These are phyloP conservation scores for Megathymus violae DNA, from an alignment of 1,140 invertebrate genomes.

Conservation along the genomic window DNA sequence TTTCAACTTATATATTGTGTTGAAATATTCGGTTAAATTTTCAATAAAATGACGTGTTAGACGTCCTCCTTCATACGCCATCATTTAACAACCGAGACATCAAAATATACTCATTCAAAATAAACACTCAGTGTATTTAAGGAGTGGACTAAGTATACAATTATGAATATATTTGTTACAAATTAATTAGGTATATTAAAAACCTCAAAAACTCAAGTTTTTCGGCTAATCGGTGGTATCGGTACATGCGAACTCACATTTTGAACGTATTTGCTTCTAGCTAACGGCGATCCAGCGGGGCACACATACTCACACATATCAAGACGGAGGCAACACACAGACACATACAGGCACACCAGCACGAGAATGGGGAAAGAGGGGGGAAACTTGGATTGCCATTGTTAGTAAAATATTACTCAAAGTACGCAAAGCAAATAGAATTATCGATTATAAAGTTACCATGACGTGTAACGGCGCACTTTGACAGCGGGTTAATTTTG, in stretches of 20 bases:
- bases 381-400: slow-evolving; percentile 61
- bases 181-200: no score
- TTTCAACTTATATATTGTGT: no score
- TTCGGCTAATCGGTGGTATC: slow-evolving; percentile 41
- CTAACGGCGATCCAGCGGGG: slow-evolving; percentile 71
- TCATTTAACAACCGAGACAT: no score
- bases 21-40: no score
- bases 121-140: not conserved
- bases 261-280: slow-evolving; percentile 78
- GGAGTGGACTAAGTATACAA: no score
- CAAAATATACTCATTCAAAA: no score
- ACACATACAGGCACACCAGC: slow-evolving; percentile 75
- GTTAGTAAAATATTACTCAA: slow-evolving; percentile 43
- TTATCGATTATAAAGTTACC: slow-evolving; percentile 13
- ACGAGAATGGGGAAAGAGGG: slow-evolving; percentile 57
- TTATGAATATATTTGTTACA: no score
- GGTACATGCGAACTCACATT: slow-evolving; percentile 66
- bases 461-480: slow-evolving; percentile 20
- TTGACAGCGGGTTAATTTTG: slow-evolving; percentile 32
- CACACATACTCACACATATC: slow-evolving; percentile 80
- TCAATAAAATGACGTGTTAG: no score
- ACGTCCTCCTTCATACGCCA: no score
- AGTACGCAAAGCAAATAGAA: slow-evolving; percentile 4
- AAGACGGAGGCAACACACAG: slow-evolving; percentile 73
- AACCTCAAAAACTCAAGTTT: slow-evolving; percentile 33